These are phyloP conservation scores for Pseudomyrmex pallidus DNA, from an alignment of 1,140 invertebrate species.

Conservation along the genomic window DNA sequence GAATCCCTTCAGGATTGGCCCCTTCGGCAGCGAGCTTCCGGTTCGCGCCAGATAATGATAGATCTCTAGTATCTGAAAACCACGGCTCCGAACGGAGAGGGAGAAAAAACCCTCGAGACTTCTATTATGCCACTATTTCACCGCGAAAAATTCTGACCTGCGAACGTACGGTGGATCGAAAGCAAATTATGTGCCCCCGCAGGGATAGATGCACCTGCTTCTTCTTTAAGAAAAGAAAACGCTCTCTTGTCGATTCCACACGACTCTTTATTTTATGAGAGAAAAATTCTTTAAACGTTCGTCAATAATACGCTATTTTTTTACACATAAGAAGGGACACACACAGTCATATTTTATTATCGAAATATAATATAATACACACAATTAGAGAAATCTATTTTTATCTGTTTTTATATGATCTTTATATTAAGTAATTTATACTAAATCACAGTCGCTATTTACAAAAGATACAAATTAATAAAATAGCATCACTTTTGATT, in stretches of 20 bases:
- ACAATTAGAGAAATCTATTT: not conserved
- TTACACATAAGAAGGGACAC: not conserved
- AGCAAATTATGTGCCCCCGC: slow-evolving; percentile 62
- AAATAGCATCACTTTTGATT: not conserved
- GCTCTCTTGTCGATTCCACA: slow-evolving; percentile 35
- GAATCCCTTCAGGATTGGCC: slow-evolving; percentile 24
- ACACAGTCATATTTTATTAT: not conserved
- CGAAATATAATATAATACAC: not conserved
- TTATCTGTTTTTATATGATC: not conserved
- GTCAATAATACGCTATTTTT: slow-evolving; percentile 19
- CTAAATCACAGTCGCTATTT: not conserved
- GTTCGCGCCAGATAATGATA: slow-evolving; percentile 73
- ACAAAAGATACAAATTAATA: not conserved
- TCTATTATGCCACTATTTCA: slow-evolving; percentile 67
- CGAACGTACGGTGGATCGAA: slow-evolving; percentile 61
- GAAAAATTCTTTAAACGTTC: slow-evolving; percentile 14
- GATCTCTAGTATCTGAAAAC: slow-evolving; percentile 60
- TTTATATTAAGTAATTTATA: slow-evolving; percentile 8
- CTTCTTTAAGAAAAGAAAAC: slow-evolving; percentile 37
- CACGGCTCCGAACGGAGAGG: slow-evolving; percentile 20
- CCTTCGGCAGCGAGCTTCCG: slow-evolving; percentile 62
- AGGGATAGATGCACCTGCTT: slow-evolving; percentile 66
- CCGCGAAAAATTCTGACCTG: slow-evolving; percentile 71
- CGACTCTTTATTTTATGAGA: slow-evolving; percentile 54
- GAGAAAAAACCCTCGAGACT: slow-evolving; percentile 33